Percentiles rank a stretch among this genome's conserved stretches.
phyloP scores from a whole-genome alignment of 1,140 invertebrate species.

The Nilaparvata lugens region DNA sequence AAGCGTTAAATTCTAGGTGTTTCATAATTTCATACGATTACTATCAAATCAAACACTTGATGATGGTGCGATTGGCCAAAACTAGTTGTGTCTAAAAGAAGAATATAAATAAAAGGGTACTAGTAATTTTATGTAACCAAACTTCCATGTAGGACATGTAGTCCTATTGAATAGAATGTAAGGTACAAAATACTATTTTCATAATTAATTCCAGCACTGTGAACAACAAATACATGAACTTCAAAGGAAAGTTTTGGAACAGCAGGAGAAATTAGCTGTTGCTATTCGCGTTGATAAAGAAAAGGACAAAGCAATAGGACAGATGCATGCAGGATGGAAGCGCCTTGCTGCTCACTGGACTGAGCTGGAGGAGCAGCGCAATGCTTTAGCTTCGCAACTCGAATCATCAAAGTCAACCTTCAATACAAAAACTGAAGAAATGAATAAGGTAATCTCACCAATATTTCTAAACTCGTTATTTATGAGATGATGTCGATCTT shows the following conservation, averaged over 20 bases:
- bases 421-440: conserved; percentile 20
- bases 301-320: conserved; percentile 57
- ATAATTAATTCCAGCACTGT: conserved; percentile 47
- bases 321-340: conserved; percentile 47
- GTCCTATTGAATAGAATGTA: too few relatives aligned
- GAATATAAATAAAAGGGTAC: conserved; percentile 10
- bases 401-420: conserved; percentile 25
- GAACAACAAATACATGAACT: conserved; percentile 63
- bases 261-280: conserved; percentile 66
- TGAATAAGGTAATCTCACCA: conserved; percentile 28
- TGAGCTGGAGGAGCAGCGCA: conserved; percentile 36
- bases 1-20: too few relatives aligned
- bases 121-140: too few relatives aligned
- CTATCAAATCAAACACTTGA: too few relatives aligned
- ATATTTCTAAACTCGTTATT: conserved; percentile 1
- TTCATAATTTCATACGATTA: too few relatives aligned
- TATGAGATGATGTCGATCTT: too few relatives aligned
- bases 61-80: too few relatives aligned
- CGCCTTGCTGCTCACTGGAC: conserved; percentile 38
- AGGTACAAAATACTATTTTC: too few relatives aligned
- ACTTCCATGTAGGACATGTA: too few relatives aligned
- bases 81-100: too few relatives aligned
- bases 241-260: conserved; percentile 59
- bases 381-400: conserved; percentile 31
- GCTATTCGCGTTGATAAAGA: conserved; percentile 61